These are phyloP conservation scores for Ifrita kowaldi DNA, from an alignment of 2,113 vertebrate species.

Conservation along the genomic window DNA sequence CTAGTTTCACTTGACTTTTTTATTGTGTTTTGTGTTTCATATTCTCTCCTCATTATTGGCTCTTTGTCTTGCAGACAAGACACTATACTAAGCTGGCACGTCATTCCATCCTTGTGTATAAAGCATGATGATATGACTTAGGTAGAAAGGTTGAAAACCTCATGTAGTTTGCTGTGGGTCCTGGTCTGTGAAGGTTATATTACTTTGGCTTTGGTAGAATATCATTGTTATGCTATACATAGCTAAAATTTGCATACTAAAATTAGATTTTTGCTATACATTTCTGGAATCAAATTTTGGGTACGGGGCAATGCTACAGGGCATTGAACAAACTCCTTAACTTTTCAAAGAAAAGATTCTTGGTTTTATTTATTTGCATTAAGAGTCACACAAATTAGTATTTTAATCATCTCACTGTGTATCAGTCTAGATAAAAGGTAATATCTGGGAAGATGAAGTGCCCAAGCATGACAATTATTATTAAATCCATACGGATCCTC, in stretches of 20 bases:
- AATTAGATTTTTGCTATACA: neutral
- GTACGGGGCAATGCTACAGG: neutral
- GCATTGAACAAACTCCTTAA: neutral
- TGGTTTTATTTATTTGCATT: neutral
- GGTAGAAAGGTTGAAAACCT: accelerated
- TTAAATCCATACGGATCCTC: neutral
- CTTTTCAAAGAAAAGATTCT: neutral
- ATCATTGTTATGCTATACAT: neutral
- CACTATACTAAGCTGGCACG: neutral
- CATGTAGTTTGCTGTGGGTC: neutral
- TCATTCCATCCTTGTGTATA: neutral
- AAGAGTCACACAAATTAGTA: neutral
- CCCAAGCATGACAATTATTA: neutral
- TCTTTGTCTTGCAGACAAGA: neutral
- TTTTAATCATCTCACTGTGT: neutral
- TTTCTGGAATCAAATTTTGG: neutral
- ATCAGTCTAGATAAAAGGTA: neutral
- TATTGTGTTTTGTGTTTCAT: neutral
- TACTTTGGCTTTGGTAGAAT: neutral
- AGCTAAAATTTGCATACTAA: neutral
- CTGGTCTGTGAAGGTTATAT: neutral
- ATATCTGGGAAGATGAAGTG: neutral
- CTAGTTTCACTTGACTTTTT: neutral
- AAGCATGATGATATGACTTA: neutral
- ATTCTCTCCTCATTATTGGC: neutral